Evolutionary conservation across 2,888 invertebrate genomes (phyloP).

Genomic region (Eupithecia pulchellata): DNA sequence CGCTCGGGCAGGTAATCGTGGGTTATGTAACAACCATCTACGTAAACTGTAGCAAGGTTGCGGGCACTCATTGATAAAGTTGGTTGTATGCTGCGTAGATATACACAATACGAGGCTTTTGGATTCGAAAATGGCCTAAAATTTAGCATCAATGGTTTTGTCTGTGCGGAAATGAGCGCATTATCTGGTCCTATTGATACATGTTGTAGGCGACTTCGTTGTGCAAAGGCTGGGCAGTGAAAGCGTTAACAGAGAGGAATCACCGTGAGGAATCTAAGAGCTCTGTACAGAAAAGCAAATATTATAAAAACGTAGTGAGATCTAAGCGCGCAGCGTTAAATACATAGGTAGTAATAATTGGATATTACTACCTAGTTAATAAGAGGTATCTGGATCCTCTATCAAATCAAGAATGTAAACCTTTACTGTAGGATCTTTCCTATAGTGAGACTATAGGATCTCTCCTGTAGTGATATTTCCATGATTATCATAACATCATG

Average conservation of each 20-base stretch:
- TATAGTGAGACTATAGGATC: background rate
- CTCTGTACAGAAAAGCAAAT: background rate
- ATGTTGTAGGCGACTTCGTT: background rate
- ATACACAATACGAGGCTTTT: background rate
- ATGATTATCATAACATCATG: background rate
- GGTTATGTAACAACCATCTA: conserved; percentile 40
- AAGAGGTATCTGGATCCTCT: too few relatives aligned
- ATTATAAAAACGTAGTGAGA: background rate
- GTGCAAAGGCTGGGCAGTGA: background rate
- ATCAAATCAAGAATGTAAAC: too few relatives aligned
- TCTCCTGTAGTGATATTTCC: background rate
- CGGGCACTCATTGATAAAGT: conserved; percentile 23
- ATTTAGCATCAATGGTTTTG: background rate
- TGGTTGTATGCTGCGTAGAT: background rate
- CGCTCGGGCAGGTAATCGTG: conserved; percentile 34
- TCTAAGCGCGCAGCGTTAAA: too few relatives aligned
- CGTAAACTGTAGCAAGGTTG: conserved; percentile 36
- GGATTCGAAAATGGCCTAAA: conserved; percentile 1
- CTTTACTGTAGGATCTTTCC: too few relatives aligned
- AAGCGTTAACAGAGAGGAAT: background rate
- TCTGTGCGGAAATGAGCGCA: background rate
- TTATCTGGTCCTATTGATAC: background rate
- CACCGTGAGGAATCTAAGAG: background rate
- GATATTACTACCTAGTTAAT: too few relatives aligned
- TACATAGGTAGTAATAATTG: too few relatives aligned